phyloP scores from a whole-genome alignment of 2,113 vertebrate genomes.

The Nerophis lumbriciformis region DNA sequence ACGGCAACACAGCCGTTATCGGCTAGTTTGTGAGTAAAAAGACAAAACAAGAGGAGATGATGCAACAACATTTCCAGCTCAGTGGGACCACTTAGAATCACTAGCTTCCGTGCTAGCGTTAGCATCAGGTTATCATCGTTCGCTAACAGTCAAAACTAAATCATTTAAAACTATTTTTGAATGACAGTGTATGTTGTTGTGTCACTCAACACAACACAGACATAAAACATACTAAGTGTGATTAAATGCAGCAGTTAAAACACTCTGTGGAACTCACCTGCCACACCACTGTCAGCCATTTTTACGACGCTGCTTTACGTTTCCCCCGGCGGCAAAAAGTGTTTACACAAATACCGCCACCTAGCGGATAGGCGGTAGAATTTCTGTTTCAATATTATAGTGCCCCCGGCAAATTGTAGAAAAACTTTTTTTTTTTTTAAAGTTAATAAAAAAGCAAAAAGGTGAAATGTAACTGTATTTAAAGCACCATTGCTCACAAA shows the following conservation, averaged over 20 bases:
- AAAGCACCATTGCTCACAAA: too few relatives aligned
- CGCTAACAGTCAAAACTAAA: not conserved
- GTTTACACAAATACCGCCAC: conserved; percentile 7
- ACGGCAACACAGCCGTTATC: not conserved
- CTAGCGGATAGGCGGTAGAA: conserved; percentile 11
- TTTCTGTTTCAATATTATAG: too few relatives aligned
- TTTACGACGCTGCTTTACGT: conserved; percentile 49
- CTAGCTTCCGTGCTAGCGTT: conserved; percentile 43
- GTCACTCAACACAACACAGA: not conserved
- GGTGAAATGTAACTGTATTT: too few relatives aligned
- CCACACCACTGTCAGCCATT: conserved; percentile 69
- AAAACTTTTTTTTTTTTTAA: too few relatives aligned
- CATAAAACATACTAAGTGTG: not conserved
- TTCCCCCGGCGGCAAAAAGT: conserved; percentile 12
- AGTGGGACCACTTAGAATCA: not conserved
- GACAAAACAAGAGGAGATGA: conserved; percentile 31
- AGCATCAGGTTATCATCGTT: conserved; percentile 30
- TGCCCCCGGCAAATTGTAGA: too few relatives aligned
- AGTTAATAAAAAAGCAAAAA: too few relatives aligned
- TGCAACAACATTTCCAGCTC: conserved; percentile 37
- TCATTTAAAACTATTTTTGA: too few relatives aligned
- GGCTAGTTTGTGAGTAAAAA: too few relatives aligned
- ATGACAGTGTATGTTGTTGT: accelerated
- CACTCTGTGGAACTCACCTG: conserved; percentile 45
- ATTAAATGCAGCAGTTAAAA: conserved; percentile 27